Evolutionary conservation across 1,140 invertebrate species (phyloP), one percentile per base, ranked within the genome.

Genomic region (Caenorhabditis remanei): DNA sequence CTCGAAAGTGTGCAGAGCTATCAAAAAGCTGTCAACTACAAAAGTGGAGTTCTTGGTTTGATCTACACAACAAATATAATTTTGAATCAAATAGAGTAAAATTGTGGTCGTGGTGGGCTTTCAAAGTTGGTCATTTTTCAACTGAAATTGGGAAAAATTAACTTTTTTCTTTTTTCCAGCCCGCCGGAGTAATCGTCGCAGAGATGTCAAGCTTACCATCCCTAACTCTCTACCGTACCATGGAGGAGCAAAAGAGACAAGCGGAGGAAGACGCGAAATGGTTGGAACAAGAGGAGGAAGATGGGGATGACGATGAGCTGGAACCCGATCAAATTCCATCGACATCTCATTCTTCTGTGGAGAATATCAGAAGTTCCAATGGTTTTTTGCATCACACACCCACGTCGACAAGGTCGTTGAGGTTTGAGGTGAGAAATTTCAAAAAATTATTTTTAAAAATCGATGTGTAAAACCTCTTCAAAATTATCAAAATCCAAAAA

Each of bases 261-360:
- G 88, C 87, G 14, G 90, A 91, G 61, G 90, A 89, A 85, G 90
- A 91, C 65, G 90, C 91, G 32, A 82, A 85, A 83, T 91, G 90
- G 90, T 75, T 91, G 53, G 87, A 88, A 63, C 89, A 90, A 53
- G 89, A 88, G 50, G 90, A 90, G 6, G 85, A 61, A 0, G 53
- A 41, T 14, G 85, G 79, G 1, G 40, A 21, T n/a, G 61, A 67
- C n/a, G 86, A 87, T 50, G 67, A 86, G 58, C 50, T 32, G 3
- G 61, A 67, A 6, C 21, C 21, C 4, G 48, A 32, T 16, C 55
- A 84, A 14, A 84, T 61, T 41, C 58, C 58, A 63, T 65, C 71
- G 4, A 79, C 71, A 8, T 79, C 71, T 21, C 71, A 79, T 50
- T 79, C 71, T 11, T 79, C 71, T 5, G 71, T 50, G 3, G 71